Base-by-base conservation (phyloP, 37 sponge, comb jelly and placozoan genomes). In the Geodia barretti region DNA sequence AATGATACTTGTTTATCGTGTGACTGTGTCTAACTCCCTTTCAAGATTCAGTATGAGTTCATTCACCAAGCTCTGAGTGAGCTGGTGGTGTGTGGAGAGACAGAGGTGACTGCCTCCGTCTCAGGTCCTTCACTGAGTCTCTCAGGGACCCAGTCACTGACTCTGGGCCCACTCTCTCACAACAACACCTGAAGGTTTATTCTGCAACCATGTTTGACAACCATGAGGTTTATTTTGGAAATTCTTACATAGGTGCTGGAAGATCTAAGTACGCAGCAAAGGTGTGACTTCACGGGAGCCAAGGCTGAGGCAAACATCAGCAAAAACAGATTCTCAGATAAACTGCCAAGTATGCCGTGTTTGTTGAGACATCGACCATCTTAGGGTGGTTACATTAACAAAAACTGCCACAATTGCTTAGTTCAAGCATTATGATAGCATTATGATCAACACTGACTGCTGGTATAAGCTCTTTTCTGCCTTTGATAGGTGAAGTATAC, bases 51-150 rank as follows among this genome's bases (percentile, higher is more conserved):
- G 54, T 47, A 47, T 47, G 54, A 47, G 54, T 47, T 47, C 54
- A 47, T 47, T 14, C 54, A 47, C 54, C 54, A 47, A 17, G 54
- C 54, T 47, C 54, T 47, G 11, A 47, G 54, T 47, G 54, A 47
- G 54, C 54, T 47, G 54, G 54, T 47, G 54, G 54, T 47, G 54
- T 47, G 54, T 47, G 54, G 54, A 47, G 54, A 47, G 54, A 47
- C 54, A 17, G 54, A 47, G 14, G 54, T 47, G 54, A 47, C 54
- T 47, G 54, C 54, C 54, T 47, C 54, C 54, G 54, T 14, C 54
- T 47, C 14, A 47, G 14, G 54, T 17, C 54, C 54, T 47, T 47
- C 54, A 47, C 14, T 47, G 14, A 47, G 14, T 7, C 7, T 17
- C 54, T 47, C 11, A 47, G 14, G 54, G 54, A n/a, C n/a, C n/a